These are phyloP conservation scores for Leptonema lineaticorne DNA, from an alignment of 1,140 invertebrate genomes.

Conservation along the genomic window DNA sequence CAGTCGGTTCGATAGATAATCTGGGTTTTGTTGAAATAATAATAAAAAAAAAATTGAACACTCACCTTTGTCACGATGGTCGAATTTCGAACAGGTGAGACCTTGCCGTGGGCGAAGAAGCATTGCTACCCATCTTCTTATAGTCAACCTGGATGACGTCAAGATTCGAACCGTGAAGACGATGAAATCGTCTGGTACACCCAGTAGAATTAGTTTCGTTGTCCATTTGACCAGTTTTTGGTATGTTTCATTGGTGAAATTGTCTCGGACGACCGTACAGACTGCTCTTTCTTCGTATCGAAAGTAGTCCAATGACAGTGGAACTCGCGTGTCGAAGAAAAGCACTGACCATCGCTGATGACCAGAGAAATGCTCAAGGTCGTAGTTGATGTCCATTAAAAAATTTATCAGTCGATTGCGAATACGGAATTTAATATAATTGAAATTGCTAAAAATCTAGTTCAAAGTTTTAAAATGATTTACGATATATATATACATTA, in stretches of 20 bases:
- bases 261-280: slow-evolving; percentile 6
- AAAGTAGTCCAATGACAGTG: slow-evolving; percentile 35
- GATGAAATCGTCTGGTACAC: slow-evolving; percentile 22
- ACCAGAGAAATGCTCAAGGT: slow-evolving; percentile 24
- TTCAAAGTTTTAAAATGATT: too few relatives aligned
- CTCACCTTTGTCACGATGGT: neutral
- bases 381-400: neutral
- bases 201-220: slow-evolving; percentile 21
- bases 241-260: slow-evolving; percentile 23
- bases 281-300: slow-evolving; percentile 29
- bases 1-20: neutral
- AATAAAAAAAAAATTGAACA: too few relatives aligned
- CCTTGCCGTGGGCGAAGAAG: slow-evolving; percentile 35
- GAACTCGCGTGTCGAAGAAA: neutral
- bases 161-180: too few relatives aligned
- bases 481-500: too few relatives aligned
- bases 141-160: slow-evolving; percentile 21
- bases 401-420: too few relatives aligned
- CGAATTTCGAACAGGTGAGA: slow-evolving; percentile 14
- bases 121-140: neutral
- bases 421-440: too few relatives aligned
- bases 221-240: neutral
- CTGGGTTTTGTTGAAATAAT: neutral
- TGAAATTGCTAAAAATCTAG: too few relatives aligned
- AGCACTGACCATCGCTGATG: neutral